Evolutionary conservation across 1,140 invertebrate genomes (phyloP), one percentile per base, ranked within the genome.

Genomic region (Coboldia fuscipes): DNA sequence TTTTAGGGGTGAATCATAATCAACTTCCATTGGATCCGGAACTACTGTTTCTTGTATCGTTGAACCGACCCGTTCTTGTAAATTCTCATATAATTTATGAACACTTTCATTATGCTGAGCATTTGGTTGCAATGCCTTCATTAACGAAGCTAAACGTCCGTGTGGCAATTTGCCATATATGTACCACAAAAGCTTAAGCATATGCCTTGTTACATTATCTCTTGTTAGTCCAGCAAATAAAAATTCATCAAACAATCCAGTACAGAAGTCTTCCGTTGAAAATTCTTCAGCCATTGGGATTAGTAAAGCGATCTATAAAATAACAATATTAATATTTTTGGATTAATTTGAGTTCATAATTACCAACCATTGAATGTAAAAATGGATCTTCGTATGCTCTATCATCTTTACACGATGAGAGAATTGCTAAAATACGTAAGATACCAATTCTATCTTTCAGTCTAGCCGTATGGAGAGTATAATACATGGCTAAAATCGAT

Each of bases 171-270:
- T 88, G 9, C 72, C 73, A 61, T 92, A 71, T 35, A 93, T 77
- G 50, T 92, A 84, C 80, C 82, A 93, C 5, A 97, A 54, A 27
- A 97, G 61, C 54, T 93, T 88, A 21, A 94, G 56, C 42, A 96
- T 65, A 62, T 97, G 92, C 26, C 84, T 64, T n/a, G 82, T 79
- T 1, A 94, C 86, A 65, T 90, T 93, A 49, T 94, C 88, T 38
- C 76, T 68, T 5, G 70, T 70, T 22, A 93, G 63, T 0, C 81
- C 81, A 29, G 85, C 79, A 54, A 89, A 83, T 42, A 96, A 84
- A 50, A 94, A 94, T 56, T 94, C 89, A 60, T 94, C 89, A 63
- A 97, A 94, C 13, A 96, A 70, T 1, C 85, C 83, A 2, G 84
- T 89, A 58, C 88, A 94, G 48, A 94, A 94, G 41, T 93, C 88